Evolutionary conservation across 2,888 invertebrate species (phyloP), one percentile per base, ranked within the genome.

Genomic region (Pammene fasciana): DNA sequence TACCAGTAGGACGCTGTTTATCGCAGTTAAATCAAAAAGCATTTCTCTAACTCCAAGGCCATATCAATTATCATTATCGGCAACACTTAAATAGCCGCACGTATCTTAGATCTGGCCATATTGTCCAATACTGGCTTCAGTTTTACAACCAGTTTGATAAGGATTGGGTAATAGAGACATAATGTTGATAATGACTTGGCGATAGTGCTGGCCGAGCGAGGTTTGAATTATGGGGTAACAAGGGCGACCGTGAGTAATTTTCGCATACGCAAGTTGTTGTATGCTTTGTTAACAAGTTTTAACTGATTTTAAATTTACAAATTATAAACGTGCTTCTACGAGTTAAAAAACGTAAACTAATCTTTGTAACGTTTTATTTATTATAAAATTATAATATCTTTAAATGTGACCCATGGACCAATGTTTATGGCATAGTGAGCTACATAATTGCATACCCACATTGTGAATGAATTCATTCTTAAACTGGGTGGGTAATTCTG

Each of bases 141-240:
- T 45, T 26, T 57, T 45, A 43, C 26, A 26, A 57, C 43, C 18
- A 26, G 14, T 5, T 13, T n/a, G 62, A 57, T 68, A 64, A 56
- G 45, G 43, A 48, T 68, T 64, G 68, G 43, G 64, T 64, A 68
- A 68, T 64, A 68, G 11, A 68, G 57, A 56, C 64, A 57, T 64
- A 59, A 64, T 45, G 57, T 52, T 45, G 68, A 64, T 68, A 68
- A 68, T 68, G 34, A 57, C 65, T 9, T 11, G 18, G 11, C 56
- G 50, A 64, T 64, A 64, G 68, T 52, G 62, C 38, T 52, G 34
- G 36, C 34, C 46, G 34, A 36, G 13, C 60, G 5, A 48, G 60
- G 36, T 38, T 38, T 50, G 38, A 62, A 41, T 52, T 62, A 62
- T 62, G 50, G 50, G 8, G 41, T 16, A 52, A 61, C 38, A 13